A percentile compares a stretch with the other conserved stretches of the same genome.
Conservation (phyloP, 1,140 invertebrate genomes). For the Dreissena polymorpha region DNA sequence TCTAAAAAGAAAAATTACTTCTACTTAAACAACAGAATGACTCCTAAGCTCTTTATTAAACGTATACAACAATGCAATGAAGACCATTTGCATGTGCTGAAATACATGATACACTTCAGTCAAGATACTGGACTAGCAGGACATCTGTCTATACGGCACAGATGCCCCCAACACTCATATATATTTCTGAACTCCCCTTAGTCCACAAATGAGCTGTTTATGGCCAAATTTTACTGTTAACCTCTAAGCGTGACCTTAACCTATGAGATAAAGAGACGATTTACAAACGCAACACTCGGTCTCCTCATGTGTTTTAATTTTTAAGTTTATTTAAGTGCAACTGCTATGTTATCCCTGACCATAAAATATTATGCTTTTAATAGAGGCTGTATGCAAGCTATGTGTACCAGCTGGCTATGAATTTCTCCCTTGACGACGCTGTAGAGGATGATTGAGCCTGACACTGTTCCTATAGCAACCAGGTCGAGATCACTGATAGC, state of each 20-base stretch:
- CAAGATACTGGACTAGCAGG: too few species aligned
- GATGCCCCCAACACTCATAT: too few species aligned
- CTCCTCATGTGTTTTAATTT: background rate
- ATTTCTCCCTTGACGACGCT: slow-evolving; percentile 85
- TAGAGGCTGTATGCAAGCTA: background rate
- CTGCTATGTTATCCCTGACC: background rate
- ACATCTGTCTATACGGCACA: too few species aligned
- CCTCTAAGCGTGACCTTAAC: too few species aligned
- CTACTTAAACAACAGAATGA: too few species aligned
- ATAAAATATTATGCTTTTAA: background rate
- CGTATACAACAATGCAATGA: too few species aligned
- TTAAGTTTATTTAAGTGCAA: background rate
- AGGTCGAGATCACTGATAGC: slow-evolving; percentile 64
- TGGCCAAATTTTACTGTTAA: too few species aligned
- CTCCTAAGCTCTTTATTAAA: too few species aligned
- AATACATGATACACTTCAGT: background rate
- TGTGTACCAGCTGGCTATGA: slow-evolving; percentile 77
- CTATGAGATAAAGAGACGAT: too few species aligned
- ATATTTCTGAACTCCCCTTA: too few species aligned
- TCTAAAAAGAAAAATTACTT: too few species aligned
- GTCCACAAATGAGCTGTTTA: too few species aligned
- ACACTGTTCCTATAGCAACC: slow-evolving; percentile 84
- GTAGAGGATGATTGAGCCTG: slow-evolving; percentile 85
- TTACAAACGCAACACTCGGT: slow-evolving; percentile 6
- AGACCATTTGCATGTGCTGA: background rate